Conservation (phyloP, 53 echinoderm and acorn worm genomes). For the Patiria pectinifera region DNA sequence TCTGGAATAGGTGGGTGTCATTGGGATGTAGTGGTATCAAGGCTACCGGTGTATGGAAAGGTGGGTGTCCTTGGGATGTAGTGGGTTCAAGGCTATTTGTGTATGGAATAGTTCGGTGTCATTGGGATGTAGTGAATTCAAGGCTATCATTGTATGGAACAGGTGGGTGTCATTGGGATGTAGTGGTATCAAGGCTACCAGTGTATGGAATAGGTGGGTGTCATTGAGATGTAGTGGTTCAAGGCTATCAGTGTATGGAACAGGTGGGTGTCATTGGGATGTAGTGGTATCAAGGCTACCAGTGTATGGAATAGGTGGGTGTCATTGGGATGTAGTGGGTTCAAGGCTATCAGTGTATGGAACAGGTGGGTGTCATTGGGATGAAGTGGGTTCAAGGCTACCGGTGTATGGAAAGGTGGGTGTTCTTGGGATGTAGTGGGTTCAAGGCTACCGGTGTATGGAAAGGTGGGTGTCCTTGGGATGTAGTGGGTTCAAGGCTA, state of each 20-base stretch:
- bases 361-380: not conserved
- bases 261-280: slow-evolving; percentile 1
- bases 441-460: too few relatives aligned
- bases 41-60: slow-evolving; percentile 78
- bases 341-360: slow-evolving; percentile 69
- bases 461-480: not conserved
- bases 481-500: slow-evolving; percentile 61
- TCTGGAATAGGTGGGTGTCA: too few relatives aligned
- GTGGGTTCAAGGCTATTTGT: not conserved
- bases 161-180: slow-evolving; percentile 31
- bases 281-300: slow-evolving; percentile 33
- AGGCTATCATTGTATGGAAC: slow-evolving; percentile 72
- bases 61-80: slow-evolving; percentile 28
- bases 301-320: slow-evolving; percentile 78
- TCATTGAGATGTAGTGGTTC: not conserved
- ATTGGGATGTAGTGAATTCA: not conserved
- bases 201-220: slow-evolving; percentile 68
- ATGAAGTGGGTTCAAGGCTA: slow-evolving; percentile 64
- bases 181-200: slow-evolving; percentile 62
- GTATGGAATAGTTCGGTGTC: too few relatives aligned
- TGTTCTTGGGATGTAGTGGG: not conserved
- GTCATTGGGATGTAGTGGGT: slow-evolving; percentile 63
- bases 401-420: slow-evolving; percentile 72
- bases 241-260: slow-evolving; percentile 57
- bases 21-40: slow-evolving; percentile 63